phyloP scores from a whole-genome alignment of 2,113 vertebrate genomes.

The Clarias gariepinus region DNA sequence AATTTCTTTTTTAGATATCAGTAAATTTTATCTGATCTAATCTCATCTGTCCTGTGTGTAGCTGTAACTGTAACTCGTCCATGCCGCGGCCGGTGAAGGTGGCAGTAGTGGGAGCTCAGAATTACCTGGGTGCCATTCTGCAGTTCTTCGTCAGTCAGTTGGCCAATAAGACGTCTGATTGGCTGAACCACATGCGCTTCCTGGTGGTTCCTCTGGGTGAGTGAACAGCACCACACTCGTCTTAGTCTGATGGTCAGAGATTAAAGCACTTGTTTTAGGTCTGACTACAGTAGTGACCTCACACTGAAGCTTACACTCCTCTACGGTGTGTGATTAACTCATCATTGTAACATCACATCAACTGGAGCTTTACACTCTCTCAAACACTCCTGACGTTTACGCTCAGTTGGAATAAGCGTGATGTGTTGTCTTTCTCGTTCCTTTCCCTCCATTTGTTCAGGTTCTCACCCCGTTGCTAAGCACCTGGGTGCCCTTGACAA shows the following conservation, averaged over 20 bases:
- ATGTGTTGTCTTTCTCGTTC: neutral
- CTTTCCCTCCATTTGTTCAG: slow-evolving; percentile 58
- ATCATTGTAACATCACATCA: neutral
- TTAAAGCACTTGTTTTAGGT: neutral
- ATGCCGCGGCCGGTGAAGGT: slow-evolving; percentile 87
- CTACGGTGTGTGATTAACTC: neutral
- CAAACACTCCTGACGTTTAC: neutral
- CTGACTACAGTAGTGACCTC: neutral
- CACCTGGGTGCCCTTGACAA: slow-evolving; percentile 84
- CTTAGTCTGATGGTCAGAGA: neutral
- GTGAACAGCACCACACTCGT: slow-evolving; percentile 9
- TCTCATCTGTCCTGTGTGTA: slow-evolving; percentile 44
- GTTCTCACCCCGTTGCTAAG: slow-evolving; percentile 86
- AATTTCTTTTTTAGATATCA: too few species aligned
- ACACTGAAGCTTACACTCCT: neutral
- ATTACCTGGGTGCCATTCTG: slow-evolving; percentile 84
- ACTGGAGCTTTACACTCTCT: neutral
- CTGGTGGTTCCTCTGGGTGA: slow-evolving; percentile 87
- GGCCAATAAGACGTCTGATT: slow-evolving; percentile 87
- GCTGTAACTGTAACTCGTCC: slow-evolving; percentile 89
- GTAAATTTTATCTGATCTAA: too few species aligned
- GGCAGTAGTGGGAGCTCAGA: slow-evolving; percentile 82
- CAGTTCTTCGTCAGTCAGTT: slow-evolving; percentile 88
- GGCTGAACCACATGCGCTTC: slow-evolving; percentile 87
- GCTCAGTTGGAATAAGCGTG: neutral